A percentile compares a stretch with the other conserved stretches of the same genome.
Conservation (phyloP, 2,888 invertebrate genomes). For the Strigamia maritima region DNA sequence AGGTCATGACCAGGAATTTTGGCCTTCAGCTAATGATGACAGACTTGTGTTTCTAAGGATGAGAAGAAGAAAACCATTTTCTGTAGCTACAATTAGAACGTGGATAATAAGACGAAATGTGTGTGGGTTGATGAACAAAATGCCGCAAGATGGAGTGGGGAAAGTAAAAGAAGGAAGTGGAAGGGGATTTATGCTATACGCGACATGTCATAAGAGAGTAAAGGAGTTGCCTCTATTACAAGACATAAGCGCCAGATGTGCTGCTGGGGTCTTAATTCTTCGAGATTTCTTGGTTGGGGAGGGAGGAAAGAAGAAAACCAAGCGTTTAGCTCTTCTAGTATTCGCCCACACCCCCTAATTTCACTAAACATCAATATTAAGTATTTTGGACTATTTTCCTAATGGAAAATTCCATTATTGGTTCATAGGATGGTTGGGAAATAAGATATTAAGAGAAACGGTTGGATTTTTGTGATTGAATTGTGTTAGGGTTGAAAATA, state of each 20-base stretch:
- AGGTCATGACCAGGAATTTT: not conserved
- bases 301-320: not conserved
- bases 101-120: conserved; percentile 6
- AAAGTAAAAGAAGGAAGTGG: not conserved
- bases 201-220: conserved; percentile 1
- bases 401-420: not conserved
- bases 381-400: not conserved
- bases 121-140: conserved; percentile 13
- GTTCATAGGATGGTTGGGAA: not conserved
- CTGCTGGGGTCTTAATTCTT: conserved; percentile 23
- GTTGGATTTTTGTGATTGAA: not conserved
- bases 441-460: not conserved
- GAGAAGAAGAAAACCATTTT: not conserved
- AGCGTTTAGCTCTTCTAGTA: not conserved
- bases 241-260: conserved; percentile 26
- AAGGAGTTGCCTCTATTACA: conserved; percentile 21
- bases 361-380: not conserved
- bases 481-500: not conserved
- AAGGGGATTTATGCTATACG: not conserved
- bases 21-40: conserved; percentile 15
- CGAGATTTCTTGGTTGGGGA: not conserved
- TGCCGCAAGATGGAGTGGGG: not conserved
- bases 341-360: not conserved
- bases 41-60: not conserved
- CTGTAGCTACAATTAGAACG: conserved; percentile 13